Evolutionary conservation across 2,797 vertebrate genomes (phyloP).

Genomic region (Acanthiza pusilla): DNA sequence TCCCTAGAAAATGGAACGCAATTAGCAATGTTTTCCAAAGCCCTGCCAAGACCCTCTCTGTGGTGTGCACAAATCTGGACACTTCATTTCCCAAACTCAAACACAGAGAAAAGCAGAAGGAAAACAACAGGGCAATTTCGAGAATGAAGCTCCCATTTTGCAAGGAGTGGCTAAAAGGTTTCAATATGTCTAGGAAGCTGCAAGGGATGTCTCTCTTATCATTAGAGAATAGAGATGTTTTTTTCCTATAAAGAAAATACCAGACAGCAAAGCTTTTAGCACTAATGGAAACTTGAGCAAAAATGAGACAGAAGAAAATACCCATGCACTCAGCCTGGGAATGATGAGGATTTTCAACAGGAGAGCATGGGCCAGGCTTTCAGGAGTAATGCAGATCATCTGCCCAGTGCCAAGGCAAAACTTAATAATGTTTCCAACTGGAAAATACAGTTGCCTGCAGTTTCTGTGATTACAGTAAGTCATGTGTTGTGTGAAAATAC

Average conservation of each 20-base stretch:
- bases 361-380: not conserved
- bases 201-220: not conserved
- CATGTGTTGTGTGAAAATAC: not conserved
- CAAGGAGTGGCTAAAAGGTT: constrained; percentile 3
- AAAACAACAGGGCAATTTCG: not conserved
- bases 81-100: not conserved
- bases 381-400: not conserved
- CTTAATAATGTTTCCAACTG: not conserved
- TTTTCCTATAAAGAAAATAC: not conserved
- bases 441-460: not conserved
- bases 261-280: constrained; percentile 26
- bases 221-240: constrained; percentile 14
- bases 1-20: not conserved
- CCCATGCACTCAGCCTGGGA: not conserved
- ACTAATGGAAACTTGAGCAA: constrained; percentile 34
- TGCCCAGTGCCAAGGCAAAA: not conserved
- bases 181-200: not conserved
- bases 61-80: not conserved
- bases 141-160: not conserved
- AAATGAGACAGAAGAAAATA: not conserved
- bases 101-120: not conserved
- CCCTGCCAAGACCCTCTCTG: not conserved
- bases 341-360: not conserved
- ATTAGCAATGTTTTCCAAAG: not conserved
- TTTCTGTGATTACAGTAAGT: not conserved